A percentile compares a stretch with the other conserved stretches of the same genome.
phyloP scores from a whole-genome alignment of 35 echinoderm and acorn worm species.

The Diadema setosum region DNA sequence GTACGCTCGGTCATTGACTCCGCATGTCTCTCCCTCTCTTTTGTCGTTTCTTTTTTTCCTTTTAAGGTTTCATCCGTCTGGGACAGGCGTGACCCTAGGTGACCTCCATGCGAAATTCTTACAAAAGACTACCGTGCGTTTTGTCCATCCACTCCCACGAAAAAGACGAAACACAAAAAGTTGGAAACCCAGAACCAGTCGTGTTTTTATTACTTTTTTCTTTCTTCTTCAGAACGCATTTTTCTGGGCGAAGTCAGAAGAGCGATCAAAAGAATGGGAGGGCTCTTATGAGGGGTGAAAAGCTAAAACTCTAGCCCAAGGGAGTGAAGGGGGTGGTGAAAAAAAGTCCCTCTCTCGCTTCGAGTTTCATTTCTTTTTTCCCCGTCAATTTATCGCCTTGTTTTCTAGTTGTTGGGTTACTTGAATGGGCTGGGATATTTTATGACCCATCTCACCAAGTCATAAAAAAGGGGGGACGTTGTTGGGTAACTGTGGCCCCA shows the following conservation, averaged over 20 bases:
- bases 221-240: background rate
- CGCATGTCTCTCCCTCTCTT: background rate
- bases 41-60: background rate
- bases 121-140: background rate
- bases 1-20: background rate
- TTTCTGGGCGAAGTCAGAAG: background rate
- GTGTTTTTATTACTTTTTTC: background rate
- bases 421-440: no score
- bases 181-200: background rate
- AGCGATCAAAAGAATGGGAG: background rate
- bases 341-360: background rate
- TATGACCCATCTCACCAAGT: no score
- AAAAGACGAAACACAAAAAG: background rate
- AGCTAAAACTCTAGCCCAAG: background rate
- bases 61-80: background rate
- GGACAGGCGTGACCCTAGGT: background rate
- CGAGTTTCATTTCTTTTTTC: background rate
- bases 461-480: no score
- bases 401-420: no score
- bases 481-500: no score
- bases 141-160: background rate
- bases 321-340: background rate
- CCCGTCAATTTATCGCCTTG: background rate
- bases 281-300: background rate
- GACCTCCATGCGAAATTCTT: background rate